Percentiles rank a stretch among this genome's conserved stretches.
These are phyloP conservation scores for Kryptolebias marmoratus DNA, from an alignment of 2,113 vertebrate genomes.

Conservation along the genomic window DNA sequence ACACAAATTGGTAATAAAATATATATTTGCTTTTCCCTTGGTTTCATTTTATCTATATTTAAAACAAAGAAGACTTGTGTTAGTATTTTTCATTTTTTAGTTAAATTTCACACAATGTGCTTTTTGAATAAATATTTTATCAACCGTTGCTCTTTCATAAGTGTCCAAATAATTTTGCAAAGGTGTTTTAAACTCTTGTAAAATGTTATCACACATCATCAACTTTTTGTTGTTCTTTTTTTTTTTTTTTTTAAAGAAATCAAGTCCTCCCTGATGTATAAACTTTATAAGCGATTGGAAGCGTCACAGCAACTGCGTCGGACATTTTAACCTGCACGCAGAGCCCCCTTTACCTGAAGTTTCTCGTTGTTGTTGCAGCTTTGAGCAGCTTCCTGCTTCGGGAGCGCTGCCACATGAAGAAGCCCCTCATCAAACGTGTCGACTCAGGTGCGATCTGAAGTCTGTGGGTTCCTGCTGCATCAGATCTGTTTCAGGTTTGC, in stretches of 20 bases:
- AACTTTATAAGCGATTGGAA: not conserved
- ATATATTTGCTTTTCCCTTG: too few relatives aligned
- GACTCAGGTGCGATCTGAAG: constrained; percentile 55
- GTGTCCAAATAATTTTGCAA: too few relatives aligned
- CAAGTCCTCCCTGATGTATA: not conserved
- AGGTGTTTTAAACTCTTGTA: too few relatives aligned
- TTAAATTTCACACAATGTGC: too few relatives aligned
- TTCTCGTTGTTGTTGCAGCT: constrained; percentile 13
- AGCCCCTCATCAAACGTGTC: constrained; percentile 27
- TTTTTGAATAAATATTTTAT: too few relatives aligned
- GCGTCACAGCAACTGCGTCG: not conserved
- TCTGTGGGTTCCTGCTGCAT: constrained; percentile 47
- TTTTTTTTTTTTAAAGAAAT: not conserved
- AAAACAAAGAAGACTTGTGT: too few relatives aligned
- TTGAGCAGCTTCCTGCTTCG: constrained; percentile 4
- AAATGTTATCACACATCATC: not conserved
- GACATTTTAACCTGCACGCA: not conserved
- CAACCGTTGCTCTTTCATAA: too few relatives aligned
- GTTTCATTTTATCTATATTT: too few relatives aligned
- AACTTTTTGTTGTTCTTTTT: not conserved
- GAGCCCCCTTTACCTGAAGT: not conserved
- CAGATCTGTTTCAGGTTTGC: constrained; percentile 52
- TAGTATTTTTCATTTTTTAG: too few relatives aligned
- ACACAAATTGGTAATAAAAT: too few relatives aligned
- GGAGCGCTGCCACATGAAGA: not conserved